Evolutionary conservation across 2,113 vertebrate species (phyloP), one percentile per base, ranked within the genome.

Genomic region (Phoxinus phoxinus): DNA sequence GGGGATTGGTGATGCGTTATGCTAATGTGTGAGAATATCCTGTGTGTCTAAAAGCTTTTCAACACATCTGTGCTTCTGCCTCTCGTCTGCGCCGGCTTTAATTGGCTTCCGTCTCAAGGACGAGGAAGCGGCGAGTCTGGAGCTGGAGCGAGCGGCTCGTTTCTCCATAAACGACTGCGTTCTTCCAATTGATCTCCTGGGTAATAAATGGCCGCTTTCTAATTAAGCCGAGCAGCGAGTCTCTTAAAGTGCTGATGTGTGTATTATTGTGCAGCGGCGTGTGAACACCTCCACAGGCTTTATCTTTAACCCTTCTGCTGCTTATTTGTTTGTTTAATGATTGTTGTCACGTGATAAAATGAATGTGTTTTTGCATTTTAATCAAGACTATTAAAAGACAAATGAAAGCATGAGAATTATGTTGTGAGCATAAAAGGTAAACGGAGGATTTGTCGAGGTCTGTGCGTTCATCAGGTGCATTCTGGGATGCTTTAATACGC

Each of bases 161-260:
- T 88, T 86, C 90, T 72, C 48, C 78, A 89, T 92, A 89, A 90
- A 90, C 89, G 65, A 85, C 86, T 88, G 89, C 89, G 88, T 92
- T 91, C 89, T 91, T 90, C 89, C 90, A 87, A 93, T 94, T 91
- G 91, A 94, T 94, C 93, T 91, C 89, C n/a, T 6, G 88, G 77
- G 91, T 92, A 92, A 93, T 93, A 91, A 92, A 94, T 84, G 75
- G 87, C 90, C 91, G 84, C 90, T 92, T 92, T 92, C 90, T 94
- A 92, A 93, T 94, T 92, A 93, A 92, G 90, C 23, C 12, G 41
- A 74, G 72, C 72, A 27, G 72, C 23, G 21, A 25, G 72, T 48
- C 72, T 74, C 41, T 41, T 25, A 27, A 74, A 48, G 72, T 74
- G 72, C 72, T 74, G 72, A 74, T 27, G 72, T 74, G 25, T 74